Base-by-base conservation (phyloP, 2,888 invertebrate species). In the Cecidostiba fungosa region DNA sequence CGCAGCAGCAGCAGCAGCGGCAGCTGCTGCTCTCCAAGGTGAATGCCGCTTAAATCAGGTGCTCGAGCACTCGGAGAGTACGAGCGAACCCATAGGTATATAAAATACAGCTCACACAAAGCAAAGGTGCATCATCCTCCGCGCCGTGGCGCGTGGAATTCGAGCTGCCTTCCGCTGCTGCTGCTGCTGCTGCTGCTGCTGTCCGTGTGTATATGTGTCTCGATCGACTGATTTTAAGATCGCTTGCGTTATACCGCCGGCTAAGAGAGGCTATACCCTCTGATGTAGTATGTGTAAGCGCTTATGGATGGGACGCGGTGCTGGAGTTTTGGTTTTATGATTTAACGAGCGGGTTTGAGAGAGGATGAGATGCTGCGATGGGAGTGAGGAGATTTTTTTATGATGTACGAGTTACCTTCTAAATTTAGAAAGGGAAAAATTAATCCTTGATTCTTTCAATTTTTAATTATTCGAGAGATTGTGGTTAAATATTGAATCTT, bases 1-100 rank as follows among this genome's bases (percentile, higher is more conserved):
- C 36, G 36, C 36, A 36, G 36, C 50, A 3, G 14, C 47, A 26
- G 69, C 69, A 69, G 29, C 32, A 16, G 70, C 36, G 3, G n/a
- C 23, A 0, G 14, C 70, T n/a, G 23, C 66, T 43, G 66, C n/a
- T 78, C 50, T 47, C 83, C 77, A 77, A 73, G 89, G 87, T 89
- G 90, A 89, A 87, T 85, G 89, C 79, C 73, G 85, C 87, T 88
- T 89, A 85, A 86, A 86, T 90, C 88, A 90, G 89, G 89, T 89
- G 88, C 74, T 79, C 88, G 36, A n/a, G 50, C 50, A 50, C 32
- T 26, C 50, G 69, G 62, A 23, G 26, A 62, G 62, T 66, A 14
- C 29, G 26, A 62, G 62, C 62, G 62, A 4, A 66, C 29, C n/a
- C 0, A 26, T 66, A 29, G 29, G n/a, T 29, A 29, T 66, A 26